Percentiles rank a stretch among this genome's conserved stretches.
Conservation (phyloP, 2,888 invertebrate genomes). For the Xylota sylvarum region DNA sequence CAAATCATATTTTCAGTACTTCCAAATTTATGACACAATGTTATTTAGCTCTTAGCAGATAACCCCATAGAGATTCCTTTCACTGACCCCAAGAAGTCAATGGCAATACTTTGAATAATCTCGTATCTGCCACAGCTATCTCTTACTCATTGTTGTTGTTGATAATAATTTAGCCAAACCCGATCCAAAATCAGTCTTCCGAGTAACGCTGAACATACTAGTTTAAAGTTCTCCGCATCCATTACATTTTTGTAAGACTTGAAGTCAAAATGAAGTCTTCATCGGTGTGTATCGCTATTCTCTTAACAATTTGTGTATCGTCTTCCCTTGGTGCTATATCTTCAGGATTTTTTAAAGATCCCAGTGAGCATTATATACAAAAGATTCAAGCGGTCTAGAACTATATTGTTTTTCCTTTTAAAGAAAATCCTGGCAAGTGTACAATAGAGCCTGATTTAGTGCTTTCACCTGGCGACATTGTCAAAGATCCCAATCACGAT, state of each 20-base stretch:
- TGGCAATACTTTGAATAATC: too few species aligned
- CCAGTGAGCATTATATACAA: neutral
- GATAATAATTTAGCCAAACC: too few species aligned
- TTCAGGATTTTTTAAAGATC: neutral
- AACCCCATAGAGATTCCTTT: neutral
- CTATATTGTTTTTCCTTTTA: neutral
- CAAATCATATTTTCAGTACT: too few species aligned
- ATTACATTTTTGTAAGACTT: neutral
- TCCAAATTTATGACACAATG: too few species aligned
- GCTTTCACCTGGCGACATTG: constrained; percentile 63
- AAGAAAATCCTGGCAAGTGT: constrained; percentile 79
- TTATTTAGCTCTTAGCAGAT: neutral
- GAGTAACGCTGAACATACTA: too few species aligned
- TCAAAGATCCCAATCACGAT: constrained; percentile 54
- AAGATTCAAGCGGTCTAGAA: too few species aligned
- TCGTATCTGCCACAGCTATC: too few species aligned
- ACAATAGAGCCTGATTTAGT: constrained; percentile 67
- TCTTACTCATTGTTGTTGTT: neutral
- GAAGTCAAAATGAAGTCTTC: neutral
- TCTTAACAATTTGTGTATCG: neutral
- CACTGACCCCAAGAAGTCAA: neutral
- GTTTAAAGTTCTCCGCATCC: too few species aligned
- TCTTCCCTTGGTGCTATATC: neutral
- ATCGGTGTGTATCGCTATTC: neutral
- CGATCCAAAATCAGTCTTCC: too few species aligned